Base-by-base conservation (phyloP, 2,888 invertebrate genomes). In the Pachycephus smyrnensis region DNA sequence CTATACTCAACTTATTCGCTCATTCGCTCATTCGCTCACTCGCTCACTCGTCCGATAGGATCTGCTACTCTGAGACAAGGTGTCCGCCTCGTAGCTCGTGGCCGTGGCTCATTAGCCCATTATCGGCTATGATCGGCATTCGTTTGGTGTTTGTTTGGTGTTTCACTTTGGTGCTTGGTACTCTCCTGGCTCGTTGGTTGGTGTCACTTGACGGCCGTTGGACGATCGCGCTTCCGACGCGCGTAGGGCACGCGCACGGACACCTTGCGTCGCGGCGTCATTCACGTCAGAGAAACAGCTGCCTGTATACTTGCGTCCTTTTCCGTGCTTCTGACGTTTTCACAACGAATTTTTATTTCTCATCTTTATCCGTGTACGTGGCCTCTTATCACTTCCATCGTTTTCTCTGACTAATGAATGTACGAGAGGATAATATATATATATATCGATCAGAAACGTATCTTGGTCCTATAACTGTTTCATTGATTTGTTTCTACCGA, bases 51-150 rank as follows among this genome's bases (percentile, higher is more conserved):
- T 23, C 23, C 55, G 55, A 55, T 55, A 55, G 55, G 55, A 55
- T 55, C 55, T 55, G 55, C 23, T 23, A 55, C 15, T 23, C 55
- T 55, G 55, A 55, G 55, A 55, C 55, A 55, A 55, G 55, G 55
- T 40, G 40, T 40, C 40, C 40, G 40, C 40, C 40, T 40, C 40
- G 40, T 15, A 40, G 40, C 40, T 40, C 40, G 80, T 77, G 76
- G 81, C 83, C 85, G 83, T 84, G 84, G 88, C 89, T 89, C 89
- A 89, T 89, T 89, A 89, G 89, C 83, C 81, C 82, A 85, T 84
- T 87, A 87, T 89, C 88, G 86, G 80, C 80, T 81, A 80, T 79
- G 84, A 85, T 85, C 85, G 83, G 84, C 81, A 85, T 85, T 84
- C 88, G 88, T 84, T 84, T 84, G 86, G 86, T 84, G 85, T 40